Evolutionary conservation across 2,113 vertebrate species (phyloP).

Genomic region (Rhinoptilus africanus): DNA sequence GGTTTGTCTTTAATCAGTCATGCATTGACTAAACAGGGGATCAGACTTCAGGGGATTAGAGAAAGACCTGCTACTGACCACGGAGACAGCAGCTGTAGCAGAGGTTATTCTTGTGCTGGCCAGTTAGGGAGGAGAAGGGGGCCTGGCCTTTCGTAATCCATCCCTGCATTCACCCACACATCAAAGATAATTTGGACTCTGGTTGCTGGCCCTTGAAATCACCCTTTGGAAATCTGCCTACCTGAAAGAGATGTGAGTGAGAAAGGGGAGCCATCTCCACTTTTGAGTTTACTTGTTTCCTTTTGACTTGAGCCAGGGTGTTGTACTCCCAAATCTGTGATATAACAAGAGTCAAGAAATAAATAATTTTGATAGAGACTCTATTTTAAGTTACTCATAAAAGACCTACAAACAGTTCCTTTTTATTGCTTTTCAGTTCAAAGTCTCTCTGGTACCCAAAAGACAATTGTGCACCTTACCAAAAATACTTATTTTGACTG

Average conservation of each 20-base stretch:
- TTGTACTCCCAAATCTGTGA: background rate
- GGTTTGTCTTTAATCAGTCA: background rate
- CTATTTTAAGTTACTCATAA: background rate
- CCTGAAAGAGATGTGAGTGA: background rate
- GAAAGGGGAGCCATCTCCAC: background rate
- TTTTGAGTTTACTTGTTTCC: background rate
- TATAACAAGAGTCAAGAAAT: background rate
- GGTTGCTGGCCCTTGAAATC: background rate
- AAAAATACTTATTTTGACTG: background rate
- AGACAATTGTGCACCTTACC: background rate
- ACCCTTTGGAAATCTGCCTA: background rate
- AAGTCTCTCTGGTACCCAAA: background rate
- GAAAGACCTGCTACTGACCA: background rate
- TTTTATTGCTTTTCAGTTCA: background rate
- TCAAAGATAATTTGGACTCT: background rate
- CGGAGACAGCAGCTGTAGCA: background rate
- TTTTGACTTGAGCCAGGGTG: background rate
- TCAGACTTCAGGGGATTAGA: background rate
- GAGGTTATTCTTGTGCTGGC: background rate
- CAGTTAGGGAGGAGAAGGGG: background rate
- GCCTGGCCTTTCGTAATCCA: background rate
- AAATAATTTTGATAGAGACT: background rate
- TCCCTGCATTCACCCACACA: background rate
- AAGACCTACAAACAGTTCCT: background rate
- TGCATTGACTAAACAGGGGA: background rate